Evolutionary conservation across 2,797 vertebrate genomes (phyloP).

Genomic region (Cryptoblepharus egeriae): DNA sequence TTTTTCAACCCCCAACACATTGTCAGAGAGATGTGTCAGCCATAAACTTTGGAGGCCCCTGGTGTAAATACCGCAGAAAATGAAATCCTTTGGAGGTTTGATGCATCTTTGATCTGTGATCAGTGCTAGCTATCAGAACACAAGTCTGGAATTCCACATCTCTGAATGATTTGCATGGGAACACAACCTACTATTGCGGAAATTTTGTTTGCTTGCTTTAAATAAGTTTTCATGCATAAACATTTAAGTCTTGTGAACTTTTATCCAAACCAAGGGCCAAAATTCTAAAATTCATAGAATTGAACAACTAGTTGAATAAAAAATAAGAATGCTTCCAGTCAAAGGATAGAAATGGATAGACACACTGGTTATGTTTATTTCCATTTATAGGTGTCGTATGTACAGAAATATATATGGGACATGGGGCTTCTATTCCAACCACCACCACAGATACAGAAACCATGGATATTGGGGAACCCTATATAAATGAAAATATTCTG

Average conservation of each 20-base stretch:
- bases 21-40: too few species aligned
- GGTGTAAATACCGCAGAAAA: too few species aligned
- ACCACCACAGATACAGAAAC: too few species aligned
- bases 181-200: conserved; percentile 40
- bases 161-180: conserved; percentile 30
- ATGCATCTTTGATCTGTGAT: conserved; percentile 35
- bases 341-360: conserved; percentile 41
- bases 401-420: too few species aligned
- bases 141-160: conserved; percentile 31
- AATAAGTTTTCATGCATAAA: background rate
- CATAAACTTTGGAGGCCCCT: too few species aligned
- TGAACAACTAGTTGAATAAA: conserved; percentile 38
- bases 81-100: conserved; percentile 23
- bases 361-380: conserved; percentile 57
- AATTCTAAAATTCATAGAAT: conserved; percentile 29
- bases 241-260: conserved; percentile 9
- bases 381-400: conserved; percentile 36
- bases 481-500: too few species aligned
- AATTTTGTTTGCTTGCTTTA: conserved; percentile 9
- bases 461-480: too few species aligned
- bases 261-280: conserved; percentile 21
- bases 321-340: conserved; percentile 19
- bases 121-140: conserved; percentile 29
- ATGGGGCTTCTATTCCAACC: too few species aligned
- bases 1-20: too few species aligned